These are phyloP conservation scores for Nematopogon swammerdamellus DNA, from an alignment of 2,888 invertebrate species.

Conservation along the genomic window DNA sequence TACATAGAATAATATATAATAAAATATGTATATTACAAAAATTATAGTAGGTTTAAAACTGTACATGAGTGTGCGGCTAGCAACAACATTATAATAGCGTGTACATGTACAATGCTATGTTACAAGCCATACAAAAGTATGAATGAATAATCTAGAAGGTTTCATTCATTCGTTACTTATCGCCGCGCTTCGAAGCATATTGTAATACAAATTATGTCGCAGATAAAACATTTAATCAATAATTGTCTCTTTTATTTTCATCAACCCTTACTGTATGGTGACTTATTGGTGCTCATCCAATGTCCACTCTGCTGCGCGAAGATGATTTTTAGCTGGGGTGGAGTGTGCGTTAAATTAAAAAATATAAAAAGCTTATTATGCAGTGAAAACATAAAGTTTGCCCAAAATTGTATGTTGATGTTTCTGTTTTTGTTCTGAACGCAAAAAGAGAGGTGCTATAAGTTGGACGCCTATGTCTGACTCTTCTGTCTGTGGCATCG, in stretches of 20 bases:
- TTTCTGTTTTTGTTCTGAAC: too few species aligned
- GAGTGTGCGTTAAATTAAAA: too few species aligned
- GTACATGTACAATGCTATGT: background rate
- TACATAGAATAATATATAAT: background rate
- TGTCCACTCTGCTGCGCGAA: too few species aligned
- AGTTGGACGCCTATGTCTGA: too few species aligned
- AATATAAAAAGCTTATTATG: too few species aligned
- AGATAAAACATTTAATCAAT: conserved; percentile 51
- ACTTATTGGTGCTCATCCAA: too few species aligned
- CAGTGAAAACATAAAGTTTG: too few species aligned
- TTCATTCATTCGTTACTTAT: conserved; percentile 33
- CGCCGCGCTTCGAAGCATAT: conserved; percentile 42
- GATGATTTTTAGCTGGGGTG: too few species aligned
- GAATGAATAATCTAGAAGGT: conserved; percentile 22
- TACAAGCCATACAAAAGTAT: conserved; percentile 1
- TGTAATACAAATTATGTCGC: conserved; percentile 33
- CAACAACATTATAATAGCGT: background rate
- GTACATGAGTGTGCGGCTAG: background rate
- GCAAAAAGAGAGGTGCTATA: too few species aligned
- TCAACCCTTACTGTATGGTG: too few species aligned
- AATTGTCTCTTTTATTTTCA: conserved; percentile 23
- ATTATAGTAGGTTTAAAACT: background rate
- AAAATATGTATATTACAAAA: background rate
- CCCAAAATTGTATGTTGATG: too few species aligned
- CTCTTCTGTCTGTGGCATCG: too few species aligned